Conservation (phyloP, 1,140 invertebrate genomes). For the Scaptomyza pallida region DNA sequence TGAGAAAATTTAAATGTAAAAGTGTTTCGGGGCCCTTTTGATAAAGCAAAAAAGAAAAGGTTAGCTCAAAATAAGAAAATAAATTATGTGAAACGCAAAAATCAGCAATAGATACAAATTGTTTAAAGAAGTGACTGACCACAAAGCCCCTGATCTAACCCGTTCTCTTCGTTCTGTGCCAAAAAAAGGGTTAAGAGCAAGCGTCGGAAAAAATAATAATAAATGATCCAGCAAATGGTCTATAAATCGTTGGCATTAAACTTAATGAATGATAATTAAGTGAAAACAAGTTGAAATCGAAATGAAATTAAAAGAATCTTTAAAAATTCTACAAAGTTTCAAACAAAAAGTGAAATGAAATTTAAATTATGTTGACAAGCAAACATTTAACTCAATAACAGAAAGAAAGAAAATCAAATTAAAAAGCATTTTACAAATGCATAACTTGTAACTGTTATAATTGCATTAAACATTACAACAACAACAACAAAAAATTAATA, state of each 20-base stretch:
- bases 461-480: not conserved
- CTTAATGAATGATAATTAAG: not conserved
- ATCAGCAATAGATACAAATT: constrained; percentile 36
- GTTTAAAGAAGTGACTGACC: constrained; percentile 18
- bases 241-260: constrained; percentile 25
- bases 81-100: constrained; percentile 6
- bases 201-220: constrained; percentile 25
- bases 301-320: constrained; percentile 13
- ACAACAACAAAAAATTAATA: not conserved
- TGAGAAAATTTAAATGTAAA: constrained; percentile 10
- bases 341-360: constrained; percentile 2
- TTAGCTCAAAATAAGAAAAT: constrained; percentile 9
- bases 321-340: not conserved
- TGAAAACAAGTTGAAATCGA: constrained; percentile 8
- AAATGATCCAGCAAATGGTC: constrained; percentile 31
- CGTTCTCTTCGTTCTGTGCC: not conserved
- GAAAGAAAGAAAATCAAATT: constrained; percentile 5
- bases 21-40: constrained; percentile 32
- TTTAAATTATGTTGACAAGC: not conserved
- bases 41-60: not conserved
- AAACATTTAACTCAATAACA: constrained; percentile 7
- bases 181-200: not conserved
- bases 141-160: not conserved
- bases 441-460: not conserved
- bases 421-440: not conserved